A percentile compares a stretch with the other conserved stretches of the same genome.
phyloP scores from a whole-genome alignment of 37 sponge, comb jelly and placozoan genomes.

The Lycopodina hypogea region DNA sequence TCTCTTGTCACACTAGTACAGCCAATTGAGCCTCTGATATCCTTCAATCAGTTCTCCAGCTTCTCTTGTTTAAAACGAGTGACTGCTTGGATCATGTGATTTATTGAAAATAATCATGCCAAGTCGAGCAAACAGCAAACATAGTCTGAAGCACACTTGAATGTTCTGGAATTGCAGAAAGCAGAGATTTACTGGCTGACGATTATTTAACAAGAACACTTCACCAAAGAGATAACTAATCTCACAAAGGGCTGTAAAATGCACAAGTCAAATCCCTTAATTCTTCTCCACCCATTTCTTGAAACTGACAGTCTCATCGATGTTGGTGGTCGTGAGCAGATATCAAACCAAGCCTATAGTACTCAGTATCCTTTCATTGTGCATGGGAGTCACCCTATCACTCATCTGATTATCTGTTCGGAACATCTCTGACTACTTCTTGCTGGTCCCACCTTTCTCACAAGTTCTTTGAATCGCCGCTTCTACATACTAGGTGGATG shows the following conservation, averaged over 20 bases:
- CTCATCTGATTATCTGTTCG: slow-evolving; percentile 3
- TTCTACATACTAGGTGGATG: slow-evolving; percentile 30
- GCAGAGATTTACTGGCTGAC: slow-evolving; percentile 29
- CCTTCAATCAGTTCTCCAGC: slow-evolving; percentile 26
- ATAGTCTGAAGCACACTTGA: background rate
- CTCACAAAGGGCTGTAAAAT: too few relatives aligned
- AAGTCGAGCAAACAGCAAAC: too few relatives aligned
- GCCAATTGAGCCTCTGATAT: slow-evolving; percentile 1
- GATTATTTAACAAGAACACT: slow-evolving; percentile 12
- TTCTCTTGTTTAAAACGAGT: slow-evolving; percentile 9
- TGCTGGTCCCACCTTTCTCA: slow-evolving; percentile 11
- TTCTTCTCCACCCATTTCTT: background rate
- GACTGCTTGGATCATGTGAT: too few relatives aligned
- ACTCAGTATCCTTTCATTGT: slow-evolving; percentile 28
- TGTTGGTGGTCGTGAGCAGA: too few relatives aligned
- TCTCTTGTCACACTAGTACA: background rate
- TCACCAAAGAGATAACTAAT: background rate
- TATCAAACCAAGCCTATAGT: background rate
- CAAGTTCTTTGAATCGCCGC: slow-evolving; percentile 6
- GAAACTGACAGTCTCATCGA: too few relatives aligned
- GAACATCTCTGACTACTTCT: slow-evolving; percentile 29
- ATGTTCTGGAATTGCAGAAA: slow-evolving; percentile 14
- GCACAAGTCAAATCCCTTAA: background rate
- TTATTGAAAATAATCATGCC: slow-evolving; percentile 8
- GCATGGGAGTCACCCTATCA: slow-evolving; percentile 16